Conservation (phyloP, 2,113 vertebrate species). For the Cebus imitator region DNA sequence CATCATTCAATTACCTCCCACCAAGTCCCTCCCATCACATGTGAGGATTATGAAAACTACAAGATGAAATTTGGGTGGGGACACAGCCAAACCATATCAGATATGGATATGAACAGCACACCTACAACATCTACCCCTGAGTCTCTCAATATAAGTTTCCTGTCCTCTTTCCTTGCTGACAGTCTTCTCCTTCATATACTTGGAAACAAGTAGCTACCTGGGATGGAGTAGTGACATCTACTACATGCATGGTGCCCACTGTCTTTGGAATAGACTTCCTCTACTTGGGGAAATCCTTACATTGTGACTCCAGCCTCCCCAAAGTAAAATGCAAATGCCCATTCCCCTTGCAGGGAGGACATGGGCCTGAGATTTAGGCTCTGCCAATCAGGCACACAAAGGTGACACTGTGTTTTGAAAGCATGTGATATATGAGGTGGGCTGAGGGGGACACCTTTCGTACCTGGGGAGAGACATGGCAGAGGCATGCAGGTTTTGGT, state of each 20-base stretch:
- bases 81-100: too few relatives aligned
- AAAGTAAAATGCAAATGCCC: neutral
- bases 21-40: too few relatives aligned
- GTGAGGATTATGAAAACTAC: too few relatives aligned
- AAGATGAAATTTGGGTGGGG: too few relatives aligned
- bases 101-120: neutral
- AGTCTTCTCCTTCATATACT: neutral
- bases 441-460: neutral
- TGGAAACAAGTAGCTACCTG: neutral
- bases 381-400: neutral
- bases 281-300: neutral
- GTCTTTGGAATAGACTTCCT: neutral
- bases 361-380: neutral
- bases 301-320: neutral
- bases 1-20: too few relatives aligned
- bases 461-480: neutral
- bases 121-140: neutral
- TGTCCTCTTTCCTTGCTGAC: neutral
- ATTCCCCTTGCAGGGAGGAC: neutral
- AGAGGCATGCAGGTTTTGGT: neutral
- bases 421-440: neutral
- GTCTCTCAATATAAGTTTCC: neutral
- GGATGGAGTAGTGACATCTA: neutral
- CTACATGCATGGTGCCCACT: neutral
- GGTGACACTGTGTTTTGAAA: neutral